Conservation (phyloP, 2,113 vertebrate genomes). For the Serilophus lunatus region DNA sequence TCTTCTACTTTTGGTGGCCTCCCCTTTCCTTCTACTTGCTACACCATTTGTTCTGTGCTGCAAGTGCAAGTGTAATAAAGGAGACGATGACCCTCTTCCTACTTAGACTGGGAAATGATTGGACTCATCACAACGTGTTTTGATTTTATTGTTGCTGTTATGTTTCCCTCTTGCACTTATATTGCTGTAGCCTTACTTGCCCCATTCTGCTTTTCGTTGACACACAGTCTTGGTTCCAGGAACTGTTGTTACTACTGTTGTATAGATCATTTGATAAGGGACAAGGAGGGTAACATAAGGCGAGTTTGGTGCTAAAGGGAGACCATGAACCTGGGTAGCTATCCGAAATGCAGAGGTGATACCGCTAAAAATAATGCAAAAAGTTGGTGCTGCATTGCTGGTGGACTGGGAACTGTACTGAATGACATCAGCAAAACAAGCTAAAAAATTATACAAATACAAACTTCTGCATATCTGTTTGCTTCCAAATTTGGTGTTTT, state of each 20-base stretch:
- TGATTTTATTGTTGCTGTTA: constrained; percentile 4
- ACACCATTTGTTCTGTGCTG: constrained; percentile 97
- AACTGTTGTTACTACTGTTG: neutral
- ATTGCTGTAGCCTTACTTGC: constrained; percentile 71
- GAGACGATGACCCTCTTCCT: constrained; percentile 93
- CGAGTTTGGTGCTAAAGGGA: constrained; percentile 9
- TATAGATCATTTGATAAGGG: neutral
- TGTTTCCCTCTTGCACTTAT: constrained; percentile 46
- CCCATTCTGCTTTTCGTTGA: constrained; percentile 61
- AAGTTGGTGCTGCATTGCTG: neutral
- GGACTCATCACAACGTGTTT: neutral
- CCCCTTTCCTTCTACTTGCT: constrained; percentile 93
- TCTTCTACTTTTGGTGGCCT: constrained; percentile 92
- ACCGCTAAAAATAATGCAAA: neutral
- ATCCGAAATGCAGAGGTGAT: neutral
- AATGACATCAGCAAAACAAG: neutral
- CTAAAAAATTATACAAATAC: neutral
- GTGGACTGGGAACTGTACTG: neutral
- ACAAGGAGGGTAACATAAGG: neutral
- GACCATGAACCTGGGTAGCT: neutral
- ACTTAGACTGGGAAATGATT: constrained; percentile 73
- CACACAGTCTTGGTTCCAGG: constrained; percentile 46
- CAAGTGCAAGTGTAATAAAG: constrained; percentile 98
- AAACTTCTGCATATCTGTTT: neutral
- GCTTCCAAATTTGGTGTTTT: neutral